Base-by-base conservation (phyloP, 2,888 invertebrate species). In the Cybosia mesomella region DNA sequence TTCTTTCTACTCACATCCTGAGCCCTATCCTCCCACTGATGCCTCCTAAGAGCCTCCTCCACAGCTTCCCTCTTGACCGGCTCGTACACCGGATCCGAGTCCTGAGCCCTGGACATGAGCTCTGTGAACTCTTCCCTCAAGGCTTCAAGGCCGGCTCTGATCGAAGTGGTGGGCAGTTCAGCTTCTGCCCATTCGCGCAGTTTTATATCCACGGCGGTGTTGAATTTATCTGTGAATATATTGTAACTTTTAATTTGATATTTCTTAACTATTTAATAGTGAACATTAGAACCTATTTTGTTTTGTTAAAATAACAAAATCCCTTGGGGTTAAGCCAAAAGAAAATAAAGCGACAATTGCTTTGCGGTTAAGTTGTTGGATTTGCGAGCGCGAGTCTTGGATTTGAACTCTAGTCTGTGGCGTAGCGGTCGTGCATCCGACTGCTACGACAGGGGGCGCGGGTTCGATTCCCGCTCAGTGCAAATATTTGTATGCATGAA, bases 171-270 rank as follows among this genome's bases (percentile, higher is more conserved):
- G 0, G 99, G 99, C 66, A 99, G 94, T 63, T 97, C 97, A 72
- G 97, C 96, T 85, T 99, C 99, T 0, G 99, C 98, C 99, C 99
- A 99, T 83, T 99, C 98, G 73, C 98, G 97, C 18, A 99, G 95
- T 89, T 98, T 98, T 74, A 99, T 99, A 90, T 99, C 99, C 24
- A 98, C 97, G 55, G 97, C 96, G 0, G 98, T 98, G 90, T 98
- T 98, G 89, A 98, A 98, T 57, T 97, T 97, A 86, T 97, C 98
- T 97, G 85, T 0, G 39, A 64, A 53, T 15, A 39, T n/a, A 36
- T 15, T n/a, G 13, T 2, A 9, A 13, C 11, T 21, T 3, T 15
- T 7, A 39, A 18, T 21, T 49, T 28, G 28, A 2, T 28, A 28
- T 28, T 28, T 28, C 5, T 28, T 28, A 28, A 2, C 28, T 28